Evolutionary conservation across 2,888 invertebrate species (phyloP).

Genomic region (Stictocephala bisonia): DNA sequence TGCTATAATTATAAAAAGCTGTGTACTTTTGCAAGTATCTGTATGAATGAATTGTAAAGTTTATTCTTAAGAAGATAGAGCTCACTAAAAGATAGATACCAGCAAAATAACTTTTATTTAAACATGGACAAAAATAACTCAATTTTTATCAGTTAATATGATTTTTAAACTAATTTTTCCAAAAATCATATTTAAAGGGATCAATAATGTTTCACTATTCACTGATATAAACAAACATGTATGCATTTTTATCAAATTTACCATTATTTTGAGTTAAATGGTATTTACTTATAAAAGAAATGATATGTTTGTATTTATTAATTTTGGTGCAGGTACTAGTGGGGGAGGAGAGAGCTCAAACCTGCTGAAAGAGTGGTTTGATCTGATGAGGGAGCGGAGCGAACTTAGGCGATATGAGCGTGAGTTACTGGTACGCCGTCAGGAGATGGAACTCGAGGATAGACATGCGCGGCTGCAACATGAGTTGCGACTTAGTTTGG

Average conservation of each 20-base stretch:
- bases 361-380: conserved; percentile 79
- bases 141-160: no score
- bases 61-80: no score
- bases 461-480: conserved; percentile 82
- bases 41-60: no score
- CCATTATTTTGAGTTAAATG: neutral
- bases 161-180: no score
- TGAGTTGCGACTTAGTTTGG: conserved; percentile 75
- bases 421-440: conserved; percentile 80
- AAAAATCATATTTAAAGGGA: no score
- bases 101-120: no score
- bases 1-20: no score
- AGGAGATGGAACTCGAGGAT: conserved; percentile 85
- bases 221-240: no score
- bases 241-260: neutral
- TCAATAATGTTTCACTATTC: no score
- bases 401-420: conserved; percentile 78
- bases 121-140: no score
- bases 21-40: no score
- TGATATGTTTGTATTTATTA: conserved; percentile 18
- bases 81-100: no score
- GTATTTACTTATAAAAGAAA: neutral
- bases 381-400: conserved; percentile 76
- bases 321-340: conserved; percentile 51
- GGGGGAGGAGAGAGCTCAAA: conserved; percentile 70